Base-by-base conservation (phyloP, 2,888 invertebrate genomes). In the Mayetiola destructor region DNA sequence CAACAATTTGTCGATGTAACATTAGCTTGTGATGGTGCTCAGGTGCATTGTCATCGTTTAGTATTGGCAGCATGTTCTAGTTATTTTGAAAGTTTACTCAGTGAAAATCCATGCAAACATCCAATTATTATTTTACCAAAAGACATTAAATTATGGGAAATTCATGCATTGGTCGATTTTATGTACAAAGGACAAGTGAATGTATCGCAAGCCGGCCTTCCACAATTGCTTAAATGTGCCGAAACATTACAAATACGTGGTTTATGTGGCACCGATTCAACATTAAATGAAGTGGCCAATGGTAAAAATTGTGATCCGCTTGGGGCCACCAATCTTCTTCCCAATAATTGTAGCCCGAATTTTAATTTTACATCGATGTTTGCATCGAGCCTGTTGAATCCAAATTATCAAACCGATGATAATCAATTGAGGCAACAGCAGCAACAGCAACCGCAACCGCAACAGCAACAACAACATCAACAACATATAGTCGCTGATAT, bases 161-260 rank as follows among this genome's bases (percentile, higher is more conserved):
- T 90, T 72, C 87, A 89, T 65, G 88, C 88, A 0, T 73, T 90
- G 48, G 88, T 90, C 35, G 88, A 88, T 71, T 90, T 89, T 67
- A 90, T 90, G 89, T 90, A 90, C 70, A 87, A 87, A 66, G 90
- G 89, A 0, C 89, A 90, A 68, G 89, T 89, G 32, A 88, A 88
- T 66, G 88, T 89, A 0, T 85, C 87, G 3, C 88, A 89, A 64
- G 87, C 88, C 58, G 87, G 88, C 60, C 72, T 90, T 56, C 84
- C 87, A 32, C 84, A 85, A 62, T 70, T 90, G n/a, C 73, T 90
- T 10, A 84, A 84, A 66, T 87, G 88, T 0, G 90, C 90, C 0
- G 88, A 89, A 66, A 84, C 88, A 16, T 68, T 90, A 63, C 87
- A 89, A 67, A 87, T 89, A 59, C 79, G 88, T 65, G 88, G 89